Conservation (phyloP, 2,797 vertebrate species). For the Spheniscus humboldti region DNA sequence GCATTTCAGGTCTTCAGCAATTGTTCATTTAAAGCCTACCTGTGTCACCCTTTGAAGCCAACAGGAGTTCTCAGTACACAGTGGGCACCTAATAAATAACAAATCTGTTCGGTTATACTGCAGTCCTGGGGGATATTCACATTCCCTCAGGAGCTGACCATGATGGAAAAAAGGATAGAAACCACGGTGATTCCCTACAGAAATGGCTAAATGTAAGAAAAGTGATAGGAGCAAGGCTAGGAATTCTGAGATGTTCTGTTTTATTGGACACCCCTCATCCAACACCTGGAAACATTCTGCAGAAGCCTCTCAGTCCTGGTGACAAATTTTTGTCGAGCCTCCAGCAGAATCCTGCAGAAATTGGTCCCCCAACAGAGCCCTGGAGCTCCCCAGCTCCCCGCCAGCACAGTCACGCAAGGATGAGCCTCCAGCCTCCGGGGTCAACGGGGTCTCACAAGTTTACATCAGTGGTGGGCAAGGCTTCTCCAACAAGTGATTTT, state of each 20-base stretch:
- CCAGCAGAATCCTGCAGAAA: background rate
- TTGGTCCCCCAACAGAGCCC: background rate
- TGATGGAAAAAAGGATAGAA: background rate
- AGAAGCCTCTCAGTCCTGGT: background rate
- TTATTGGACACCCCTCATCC: background rate
- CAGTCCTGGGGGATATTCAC: background rate
- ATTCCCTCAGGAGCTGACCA: background rate
- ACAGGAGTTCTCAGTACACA: background rate
- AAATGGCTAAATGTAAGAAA: background rate
- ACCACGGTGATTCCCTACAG: background rate
- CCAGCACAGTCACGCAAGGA: rapidly evolving
- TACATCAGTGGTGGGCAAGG: background rate
- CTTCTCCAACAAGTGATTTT: background rate
- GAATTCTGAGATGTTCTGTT: background rate
- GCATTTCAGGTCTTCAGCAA: background rate
- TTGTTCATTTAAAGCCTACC: background rate
- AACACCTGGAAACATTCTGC: background rate
- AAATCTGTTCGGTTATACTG: background rate
- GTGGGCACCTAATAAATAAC: background rate
- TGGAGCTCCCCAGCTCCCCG: background rate
- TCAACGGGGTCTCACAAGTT: background rate
- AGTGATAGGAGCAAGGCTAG: background rate
- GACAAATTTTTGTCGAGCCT: background rate
- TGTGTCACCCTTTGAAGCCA: background rate
- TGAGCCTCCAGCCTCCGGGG: background rate